Conservation (phyloP, 1,140 invertebrate species). For the Trypoxylus dichotomus region DNA sequence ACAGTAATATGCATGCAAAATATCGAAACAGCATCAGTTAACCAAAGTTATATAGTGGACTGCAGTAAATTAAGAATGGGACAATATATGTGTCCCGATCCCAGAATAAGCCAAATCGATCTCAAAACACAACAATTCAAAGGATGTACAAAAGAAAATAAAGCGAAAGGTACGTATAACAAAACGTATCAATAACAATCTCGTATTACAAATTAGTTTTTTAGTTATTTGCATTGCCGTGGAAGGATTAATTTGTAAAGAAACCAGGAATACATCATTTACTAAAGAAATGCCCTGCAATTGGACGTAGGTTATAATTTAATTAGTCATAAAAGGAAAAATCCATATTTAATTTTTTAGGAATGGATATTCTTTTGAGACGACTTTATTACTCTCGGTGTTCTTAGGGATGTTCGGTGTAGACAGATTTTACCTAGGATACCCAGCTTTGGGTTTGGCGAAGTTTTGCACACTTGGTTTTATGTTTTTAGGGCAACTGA, state of each 20-base stretch:
- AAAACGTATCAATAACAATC: not conserved
- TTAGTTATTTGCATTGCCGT: conserved; percentile 81
- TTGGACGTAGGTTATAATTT: conserved; percentile 78
- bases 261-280: conserved; percentile 79
- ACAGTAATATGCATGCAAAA: conserved; percentile 7
- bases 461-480: conserved; percentile 96
- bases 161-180: conserved; percentile 67
- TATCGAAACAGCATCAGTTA: not conserved
- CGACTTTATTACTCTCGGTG: conserved; percentile 87
- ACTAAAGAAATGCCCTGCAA: conserved; percentile 82
- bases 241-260: conserved; percentile 79
- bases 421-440: conserved; percentile 95
- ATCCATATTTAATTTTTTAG: conserved; percentile 58
- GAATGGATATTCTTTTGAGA: conserved; percentile 93
- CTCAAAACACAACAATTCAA: conserved; percentile 84
- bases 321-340: conserved; percentile 85
- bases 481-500: conserved; percentile 92
- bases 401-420: conserved; percentile 97
- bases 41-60: conserved; percentile 52
- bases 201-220: conserved; percentile 44
- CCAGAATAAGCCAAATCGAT: conserved; percentile 72
- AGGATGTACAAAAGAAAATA: conserved; percentile 79
- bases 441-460: conserved; percentile 90
- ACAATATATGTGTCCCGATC: conserved; percentile 85
- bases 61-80: conserved; percentile 76